Evolutionary conservation across 2,888 invertebrate genomes (phyloP), one percentile per base, ranked within the genome.

Genomic region (Dynastes tityus): DNA sequence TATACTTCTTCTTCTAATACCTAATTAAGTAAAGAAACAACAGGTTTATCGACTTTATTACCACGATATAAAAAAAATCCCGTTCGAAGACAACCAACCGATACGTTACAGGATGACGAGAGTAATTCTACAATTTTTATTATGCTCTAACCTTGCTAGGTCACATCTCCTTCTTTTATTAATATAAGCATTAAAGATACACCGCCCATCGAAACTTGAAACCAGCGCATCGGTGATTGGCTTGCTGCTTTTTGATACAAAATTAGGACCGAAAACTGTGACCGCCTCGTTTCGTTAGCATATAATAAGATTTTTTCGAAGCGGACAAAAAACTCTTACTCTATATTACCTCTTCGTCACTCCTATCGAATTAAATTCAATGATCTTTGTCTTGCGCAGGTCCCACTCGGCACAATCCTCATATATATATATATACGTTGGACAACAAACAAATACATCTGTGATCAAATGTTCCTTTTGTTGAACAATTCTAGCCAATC

Each of bases 241-340:
- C 77, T 80, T 68, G 68, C 55, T 16, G 55, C 68, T 68, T 68
- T 74, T 76, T 80, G 76, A 79, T 75, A 74, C 61, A 16, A 74
- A 74, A 74, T 74, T 74, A 74, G 61, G 61, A 61, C 29, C 73
- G 40, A 71, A 74, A 80, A 80, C 80, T 82, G 81, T 79, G 80
- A 80, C 82, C 82, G 81, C 82, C 82, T 82, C 78, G 63, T 73
- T 77, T 77, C 79, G 65, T 80, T 80, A 81, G 78, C 81, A 81
- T 81, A 82, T 82, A 82, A 82, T 81, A 78, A 74, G 77, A 80
- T 80, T 80, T 79, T 67, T 64, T 32, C 63, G 32, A 29, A 11
- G 51, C 64, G 61, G 45, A 61, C 53, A 67, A 53, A 68, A 76
- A 77, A 49, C 32, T 71, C 68, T 68, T 68, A 68, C 51, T 68